Evolutionary conservation across 1,140 invertebrate species (phyloP).

Genomic region (Adoxophyes honmai): DNA sequence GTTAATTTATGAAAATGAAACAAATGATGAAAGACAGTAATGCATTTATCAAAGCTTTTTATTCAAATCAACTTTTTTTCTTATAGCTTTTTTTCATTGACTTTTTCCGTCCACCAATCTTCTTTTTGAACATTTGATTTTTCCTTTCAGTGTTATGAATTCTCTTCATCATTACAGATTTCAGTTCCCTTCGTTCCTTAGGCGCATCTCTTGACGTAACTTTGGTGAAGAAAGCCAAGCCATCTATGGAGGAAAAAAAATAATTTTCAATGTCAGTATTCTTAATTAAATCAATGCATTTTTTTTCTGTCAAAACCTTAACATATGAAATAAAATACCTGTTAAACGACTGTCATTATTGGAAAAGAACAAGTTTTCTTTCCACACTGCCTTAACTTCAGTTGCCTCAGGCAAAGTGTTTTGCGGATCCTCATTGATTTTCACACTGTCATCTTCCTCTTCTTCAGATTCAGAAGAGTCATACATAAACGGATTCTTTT

Average conservation of each 20-base stretch:
- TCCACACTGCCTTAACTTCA: slow-evolving; percentile 59
- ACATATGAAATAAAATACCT: too few species aligned
- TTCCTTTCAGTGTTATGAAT: slow-evolving; percentile 79
- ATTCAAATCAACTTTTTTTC: slow-evolving; percentile 38
- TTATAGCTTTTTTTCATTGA: slow-evolving; percentile 55
- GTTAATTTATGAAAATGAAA: too few species aligned
- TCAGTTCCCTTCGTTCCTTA: slow-evolving; percentile 78
- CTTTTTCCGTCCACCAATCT: slow-evolving; percentile 67
- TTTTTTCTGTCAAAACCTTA: too few species aligned
- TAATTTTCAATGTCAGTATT: too few species aligned
- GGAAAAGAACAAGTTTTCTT: slow-evolving; percentile 79
- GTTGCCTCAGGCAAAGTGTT: slow-evolving; percentile 18
- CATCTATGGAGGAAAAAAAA: slow-evolving; percentile 70
- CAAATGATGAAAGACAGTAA: too few species aligned
- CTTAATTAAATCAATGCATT: too few species aligned
- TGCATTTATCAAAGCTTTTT: too few species aligned
- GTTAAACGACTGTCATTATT: slow-evolving; percentile 73
- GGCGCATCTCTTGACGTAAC: slow-evolving; percentile 44
- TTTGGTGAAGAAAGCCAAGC: slow-evolving; percentile 77
- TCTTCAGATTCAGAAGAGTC: slow-evolving; percentile 80
- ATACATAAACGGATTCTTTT: slow-evolving; percentile 80
- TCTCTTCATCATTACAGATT: slow-evolving; percentile 79
- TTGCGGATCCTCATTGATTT: slow-evolving; percentile 23
- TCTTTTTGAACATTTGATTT: slow-evolving; percentile 72
- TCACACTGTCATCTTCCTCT: slow-evolving; percentile 53